phyloP scores from a whole-genome alignment of 2,797 vertebrate species.

The Danio kyathit region DNA sequence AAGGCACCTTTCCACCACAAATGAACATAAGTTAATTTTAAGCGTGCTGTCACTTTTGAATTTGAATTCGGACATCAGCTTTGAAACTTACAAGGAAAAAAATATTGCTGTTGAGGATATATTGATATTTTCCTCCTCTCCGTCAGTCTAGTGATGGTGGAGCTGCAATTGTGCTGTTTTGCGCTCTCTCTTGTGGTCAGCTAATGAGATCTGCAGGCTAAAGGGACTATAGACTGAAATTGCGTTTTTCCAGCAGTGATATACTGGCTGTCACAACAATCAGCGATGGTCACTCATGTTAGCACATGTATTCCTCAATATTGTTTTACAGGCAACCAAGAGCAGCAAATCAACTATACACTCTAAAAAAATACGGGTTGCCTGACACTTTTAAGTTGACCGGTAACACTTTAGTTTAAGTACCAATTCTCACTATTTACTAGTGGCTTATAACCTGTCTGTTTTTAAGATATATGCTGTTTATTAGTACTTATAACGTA shows the following conservation, averaged over 20 bases:
- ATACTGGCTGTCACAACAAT: slow-evolving; percentile 68
- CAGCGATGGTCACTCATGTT: slow-evolving; percentile 67
- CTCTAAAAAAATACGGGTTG: too few species aligned
- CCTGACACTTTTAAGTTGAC: too few species aligned
- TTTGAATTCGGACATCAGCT: not conserved
- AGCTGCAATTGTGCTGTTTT: slow-evolving; percentile 20
- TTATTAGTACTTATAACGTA: too few species aligned
- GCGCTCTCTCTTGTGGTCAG: slow-evolving; percentile 57
- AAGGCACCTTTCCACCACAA: too few species aligned
- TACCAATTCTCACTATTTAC: too few species aligned
- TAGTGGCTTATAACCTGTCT: too few species aligned
- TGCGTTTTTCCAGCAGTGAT: slow-evolving; percentile 68
- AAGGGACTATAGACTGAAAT: slow-evolving; percentile 64
- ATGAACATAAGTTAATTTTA: too few species aligned
- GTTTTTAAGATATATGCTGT: too few species aligned
- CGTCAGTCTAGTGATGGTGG: slow-evolving; percentile 15
- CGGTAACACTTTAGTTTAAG: too few species aligned
- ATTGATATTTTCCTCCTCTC: not conserved
- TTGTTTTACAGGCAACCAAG: slow-evolving; percentile 23
- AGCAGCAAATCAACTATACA: not conserved
- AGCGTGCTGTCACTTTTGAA: not conserved
- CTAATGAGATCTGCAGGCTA: slow-evolving; percentile 65
- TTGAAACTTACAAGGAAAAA: not conserved
- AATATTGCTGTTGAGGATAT: not conserved
- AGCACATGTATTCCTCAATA: slow-evolving; percentile 51